Evolutionary conservation across 2,113 vertebrate species (phyloP).

Genomic region (Gallinago paraguaiae): DNA sequence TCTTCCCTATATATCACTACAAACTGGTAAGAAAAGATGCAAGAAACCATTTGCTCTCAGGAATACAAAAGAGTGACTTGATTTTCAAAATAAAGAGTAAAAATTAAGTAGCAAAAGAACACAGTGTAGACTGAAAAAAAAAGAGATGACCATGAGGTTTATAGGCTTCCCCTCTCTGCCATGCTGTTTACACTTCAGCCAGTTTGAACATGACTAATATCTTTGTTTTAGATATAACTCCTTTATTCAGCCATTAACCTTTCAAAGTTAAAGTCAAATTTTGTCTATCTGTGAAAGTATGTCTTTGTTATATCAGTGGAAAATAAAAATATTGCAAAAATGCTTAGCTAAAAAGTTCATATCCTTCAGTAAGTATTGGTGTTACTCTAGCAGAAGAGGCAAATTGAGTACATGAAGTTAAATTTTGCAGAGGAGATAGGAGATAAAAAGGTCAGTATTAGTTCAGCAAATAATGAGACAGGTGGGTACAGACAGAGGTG

Average conservation of each 20-base stretch:
- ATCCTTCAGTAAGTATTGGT: neutral
- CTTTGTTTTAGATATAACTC: neutral
- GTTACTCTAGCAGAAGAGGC: neutral
- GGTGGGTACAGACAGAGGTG: neutral
- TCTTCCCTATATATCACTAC: neutral
- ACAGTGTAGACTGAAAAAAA: neutral
- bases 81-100: neutral
- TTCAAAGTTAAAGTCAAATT: neutral
- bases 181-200: neutral
- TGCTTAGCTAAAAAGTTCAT: neutral
- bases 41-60: neutral
- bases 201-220: neutral
- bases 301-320: neutral
- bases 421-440: neutral
- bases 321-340: neutral
- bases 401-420: neutral
- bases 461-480: neutral
- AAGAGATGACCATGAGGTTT: neutral
- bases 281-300: neutral
- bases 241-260: neutral
- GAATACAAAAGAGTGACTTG: neutral
- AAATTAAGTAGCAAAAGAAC: neutral
- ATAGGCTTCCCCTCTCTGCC: neutral
- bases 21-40: neutral
- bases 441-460: neutral